These are phyloP conservation scores for Coryphaenoides rupestris DNA, from an alignment of 2,113 vertebrate genomes.

Conservation along the genomic window DNA sequence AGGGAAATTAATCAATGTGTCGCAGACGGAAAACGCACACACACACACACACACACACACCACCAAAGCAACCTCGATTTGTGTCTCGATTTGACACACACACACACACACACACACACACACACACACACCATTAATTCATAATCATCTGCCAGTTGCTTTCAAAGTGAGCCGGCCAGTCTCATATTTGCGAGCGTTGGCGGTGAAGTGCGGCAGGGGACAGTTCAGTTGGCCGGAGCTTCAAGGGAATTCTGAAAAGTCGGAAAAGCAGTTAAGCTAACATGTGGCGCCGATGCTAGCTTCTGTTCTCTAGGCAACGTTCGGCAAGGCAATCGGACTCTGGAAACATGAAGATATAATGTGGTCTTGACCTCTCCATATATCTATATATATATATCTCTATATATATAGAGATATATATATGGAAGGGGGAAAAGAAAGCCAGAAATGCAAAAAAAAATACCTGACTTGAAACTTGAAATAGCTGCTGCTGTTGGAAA, in stretches of 20 bases:
- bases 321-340: too few relatives aligned
- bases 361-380: too few relatives aligned
- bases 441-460: too few relatives aligned
- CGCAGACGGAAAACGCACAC: constrained; percentile 15
- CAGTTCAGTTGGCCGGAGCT: too few relatives aligned
- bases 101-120: constrained; percentile 24
- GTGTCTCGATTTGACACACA: background rate
- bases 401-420: too few relatives aligned
- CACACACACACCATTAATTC: constrained; percentile 41
- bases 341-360: too few relatives aligned
- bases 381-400: too few relatives aligned
- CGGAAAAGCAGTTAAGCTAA: constrained; percentile 62
- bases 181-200: constrained; percentile 36
- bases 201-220: background rate
- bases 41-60: constrained; percentile 16
- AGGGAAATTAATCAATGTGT: too few relatives aligned
- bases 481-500: too few relatives aligned
- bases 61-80: too few relatives aligned
- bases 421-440: too few relatives aligned
- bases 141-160: constrained; percentile 54
- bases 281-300: constrained; percentile 50
- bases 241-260: background rate
- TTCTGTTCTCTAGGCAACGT: constrained; percentile 20
- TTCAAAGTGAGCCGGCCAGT: constrained; percentile 52
- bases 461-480: too few relatives aligned